Percentiles rank a stretch among this genome's conserved stretches.
phyloP scores from a whole-genome alignment of 1,140 invertebrate genomes.

The Tetramorium parvispinum region DNA sequence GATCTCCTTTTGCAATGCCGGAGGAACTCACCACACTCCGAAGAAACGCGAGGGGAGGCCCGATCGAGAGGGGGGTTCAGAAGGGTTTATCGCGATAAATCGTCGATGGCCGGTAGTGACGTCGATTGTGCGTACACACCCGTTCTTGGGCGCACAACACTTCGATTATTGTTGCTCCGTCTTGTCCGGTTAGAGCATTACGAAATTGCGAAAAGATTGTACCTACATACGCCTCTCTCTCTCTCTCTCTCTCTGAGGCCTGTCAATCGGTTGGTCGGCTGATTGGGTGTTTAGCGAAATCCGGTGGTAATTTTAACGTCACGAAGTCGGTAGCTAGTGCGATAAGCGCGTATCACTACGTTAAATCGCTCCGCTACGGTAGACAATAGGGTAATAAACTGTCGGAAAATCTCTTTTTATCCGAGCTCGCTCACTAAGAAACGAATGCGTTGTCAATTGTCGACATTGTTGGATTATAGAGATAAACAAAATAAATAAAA shows the following conservation, averaged over 20 bases:
- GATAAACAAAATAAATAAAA: slow-evolving; percentile 1
- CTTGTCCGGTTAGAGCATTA: neutral
- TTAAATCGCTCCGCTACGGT: slow-evolving; percentile 41
- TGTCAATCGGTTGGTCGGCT: neutral
- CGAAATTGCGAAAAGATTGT: slow-evolving; percentile 17
- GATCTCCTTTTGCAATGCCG: slow-evolving; percentile 77
- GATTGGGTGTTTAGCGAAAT: slow-evolving; percentile 33
- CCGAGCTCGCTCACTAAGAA: slow-evolving; percentile 4
- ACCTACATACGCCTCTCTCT: neutral
- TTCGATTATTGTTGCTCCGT: slow-evolving; percentile 44
- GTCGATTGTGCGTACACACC: slow-evolving; percentile 8
- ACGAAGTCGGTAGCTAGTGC: slow-evolving; percentile 32
- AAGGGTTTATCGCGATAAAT: slow-evolving; percentile 65
- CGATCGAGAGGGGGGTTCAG: neutral
- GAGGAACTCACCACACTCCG: slow-evolving; percentile 51
- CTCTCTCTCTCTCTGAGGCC: neutral
- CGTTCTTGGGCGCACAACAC: slow-evolving; percentile 22
- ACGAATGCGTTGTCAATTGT: slow-evolving; percentile 27
- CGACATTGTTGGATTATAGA: neutral
- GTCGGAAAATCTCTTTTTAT: slow-evolving; percentile 30
- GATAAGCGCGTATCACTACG: slow-evolving; percentile 36
- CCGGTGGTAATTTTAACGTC: slow-evolving; percentile 35
- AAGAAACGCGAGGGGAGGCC: neutral
- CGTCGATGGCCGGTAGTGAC: slow-evolving; percentile 62
- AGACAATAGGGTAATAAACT: slow-evolving; percentile 54